Conservation (phyloP, 2,888 invertebrate genomes). For the Encarsia formosa region DNA sequence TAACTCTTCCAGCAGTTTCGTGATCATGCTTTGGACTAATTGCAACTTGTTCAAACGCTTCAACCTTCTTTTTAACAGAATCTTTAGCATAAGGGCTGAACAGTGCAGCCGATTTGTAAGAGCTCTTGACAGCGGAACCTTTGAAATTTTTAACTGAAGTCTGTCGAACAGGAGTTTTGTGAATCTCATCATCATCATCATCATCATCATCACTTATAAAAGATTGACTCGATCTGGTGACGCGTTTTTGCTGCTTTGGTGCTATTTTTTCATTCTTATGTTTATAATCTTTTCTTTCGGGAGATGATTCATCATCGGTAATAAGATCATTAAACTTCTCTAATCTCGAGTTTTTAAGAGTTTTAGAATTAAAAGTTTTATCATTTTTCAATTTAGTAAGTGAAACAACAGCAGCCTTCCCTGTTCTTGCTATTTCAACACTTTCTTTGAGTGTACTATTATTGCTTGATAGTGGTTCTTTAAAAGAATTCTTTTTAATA, state of each 20-base stretch:
- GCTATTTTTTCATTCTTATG: constrained; percentile 18
- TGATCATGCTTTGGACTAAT: constrained; percentile 42
- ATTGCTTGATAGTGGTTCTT: constrained; percentile 10
- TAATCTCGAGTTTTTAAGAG: constrained; percentile 17
- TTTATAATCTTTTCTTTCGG: constrained; percentile 32
- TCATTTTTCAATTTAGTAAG: neutral
- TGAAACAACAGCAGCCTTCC: neutral
- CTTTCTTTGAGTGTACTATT: constrained; percentile 15
- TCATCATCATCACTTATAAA: constrained; percentile 29
- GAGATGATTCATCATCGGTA: constrained; percentile 47
- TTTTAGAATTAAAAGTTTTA: constrained; percentile 1
- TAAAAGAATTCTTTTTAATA: constrained; percentile 27
- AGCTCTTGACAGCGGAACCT: constrained; percentile 30
- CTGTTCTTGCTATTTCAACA: constrained; percentile 1
- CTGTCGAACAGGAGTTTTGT: constrained; percentile 31
- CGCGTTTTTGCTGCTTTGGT: constrained; percentile 20
- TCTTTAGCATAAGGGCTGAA: constrained; percentile 60
- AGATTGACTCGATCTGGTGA: constrained; percentile 13
- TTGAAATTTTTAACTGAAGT: constrained; percentile 32
- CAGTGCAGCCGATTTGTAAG: constrained; percentile 45
- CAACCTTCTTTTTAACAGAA: constrained; percentile 59
- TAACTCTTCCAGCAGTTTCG: constrained; percentile 50
- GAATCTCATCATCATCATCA: constrained; percentile 34
- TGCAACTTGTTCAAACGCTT: constrained; percentile 57
- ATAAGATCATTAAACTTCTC: constrained; percentile 37